These are phyloP conservation scores for Crossaster papposus DNA, from an alignment of 53 echinoderm and acorn worm genomes.

Conservation along the genomic window DNA sequence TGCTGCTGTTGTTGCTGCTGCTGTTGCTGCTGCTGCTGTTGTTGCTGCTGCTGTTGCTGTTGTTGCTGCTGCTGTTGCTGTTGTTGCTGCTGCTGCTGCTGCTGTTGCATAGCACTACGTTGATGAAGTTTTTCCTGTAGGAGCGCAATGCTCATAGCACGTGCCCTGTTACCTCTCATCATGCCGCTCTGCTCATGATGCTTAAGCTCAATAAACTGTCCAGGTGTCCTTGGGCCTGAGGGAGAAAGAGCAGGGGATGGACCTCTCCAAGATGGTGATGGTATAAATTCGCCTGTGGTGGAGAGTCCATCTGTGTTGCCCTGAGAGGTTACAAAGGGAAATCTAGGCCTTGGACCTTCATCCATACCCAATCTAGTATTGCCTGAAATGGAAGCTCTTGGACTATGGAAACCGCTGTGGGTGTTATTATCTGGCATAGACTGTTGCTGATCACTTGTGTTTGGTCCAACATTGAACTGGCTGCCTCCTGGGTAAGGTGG, in stretches of 20 bases:
- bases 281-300: slow-evolving; percentile 64
- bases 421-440: slow-evolving; percentile 43
- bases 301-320: slow-evolving; percentile 55
- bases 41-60: slow-evolving; percentile 50
- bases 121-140: slow-evolving; percentile 84
- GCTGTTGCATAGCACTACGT: slow-evolving; percentile 63
- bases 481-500: slow-evolving; percentile 82
- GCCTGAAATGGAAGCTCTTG: slow-evolving; percentile 71
- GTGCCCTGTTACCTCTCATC: slow-evolving; percentile 50
- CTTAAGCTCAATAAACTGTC: slow-evolving; percentile 83
- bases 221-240: slow-evolving; percentile 68
- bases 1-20: too few species aligned
- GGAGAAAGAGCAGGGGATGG: slow-evolving; percentile 57
- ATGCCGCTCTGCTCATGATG: slow-evolving; percentile 68
- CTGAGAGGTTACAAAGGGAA: slow-evolving; percentile 54
- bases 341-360: slow-evolving; percentile 60
- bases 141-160: slow-evolving; percentile 65
- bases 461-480: slow-evolving; percentile 60
- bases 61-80: slow-evolving; percentile 74
- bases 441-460: slow-evolving; percentile 43
- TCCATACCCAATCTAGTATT: slow-evolving; percentile 56
- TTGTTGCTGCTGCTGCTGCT: slow-evolving; percentile 58
- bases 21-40: slow-evolving; percentile 48
- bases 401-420: slow-evolving; percentile 24
- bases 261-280: slow-evolving; percentile 59